Base-by-base conservation (phyloP, 2,797 vertebrate species). In the Pantherophis alleghaniensis region DNA sequence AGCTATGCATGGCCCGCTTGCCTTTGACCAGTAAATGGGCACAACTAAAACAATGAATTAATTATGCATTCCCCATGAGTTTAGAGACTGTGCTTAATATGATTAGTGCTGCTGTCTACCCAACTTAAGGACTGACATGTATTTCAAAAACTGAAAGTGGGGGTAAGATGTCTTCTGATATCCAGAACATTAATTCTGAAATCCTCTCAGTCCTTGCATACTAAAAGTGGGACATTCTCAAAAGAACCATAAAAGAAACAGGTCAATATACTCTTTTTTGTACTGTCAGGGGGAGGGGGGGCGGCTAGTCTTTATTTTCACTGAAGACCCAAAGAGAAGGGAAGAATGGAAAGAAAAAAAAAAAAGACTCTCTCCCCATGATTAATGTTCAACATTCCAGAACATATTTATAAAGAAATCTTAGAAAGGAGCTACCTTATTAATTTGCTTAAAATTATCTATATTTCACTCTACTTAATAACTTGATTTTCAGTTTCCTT, bases 101-200 rank as follows among this genome's bases (percentile, higher is more conserved):
- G 97, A 98, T 98, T 97, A 97, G 98, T 92, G 97, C 94, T 97
- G 97, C 97, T 97, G 96, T 96, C 97, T 96, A 91, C 96, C 94
- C 96, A 89, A 87, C 96, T 96, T 94, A 94, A 96, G 96, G 26
- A 94, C 94, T 95, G 97, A 96, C 56, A n/a, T 59, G 91, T 91
- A 90, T 94, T 95, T 96, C 94, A 96, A 95, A 95, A 93, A 89
- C 94, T 59, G 88, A 87, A 93, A 96, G 95, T 28, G 20, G 88
- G 74, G 91, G 2, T 86, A 79, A 88, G 91, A 96, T 94, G 95
- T 95, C 96, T 97, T 96, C 95, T 94, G 93, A 95, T 95, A 87
- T 86, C 93, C 97, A 97, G 96, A 97, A 97, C 96, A 96, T 95
- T 94, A 59, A 95, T 95, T 91, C 60, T 95, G 97, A 97, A 97